Conservation (phyloP, 1,140 invertebrate species). For the Metaphire vulgaris region DNA sequence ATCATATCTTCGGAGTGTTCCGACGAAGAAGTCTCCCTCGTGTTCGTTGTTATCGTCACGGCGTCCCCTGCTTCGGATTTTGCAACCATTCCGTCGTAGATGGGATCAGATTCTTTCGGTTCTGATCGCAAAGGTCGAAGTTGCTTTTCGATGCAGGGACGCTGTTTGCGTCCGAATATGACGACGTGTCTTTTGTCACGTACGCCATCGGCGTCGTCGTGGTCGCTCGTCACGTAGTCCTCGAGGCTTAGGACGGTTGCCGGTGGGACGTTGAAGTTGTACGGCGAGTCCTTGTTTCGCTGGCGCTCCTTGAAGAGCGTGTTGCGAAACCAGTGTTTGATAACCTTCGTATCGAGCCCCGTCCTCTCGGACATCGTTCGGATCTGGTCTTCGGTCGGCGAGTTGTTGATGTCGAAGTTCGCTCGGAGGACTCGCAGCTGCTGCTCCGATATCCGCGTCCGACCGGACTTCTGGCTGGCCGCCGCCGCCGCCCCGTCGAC, state of each 20-base stretch:
- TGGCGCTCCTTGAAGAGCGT: slow-evolving; percentile 99
- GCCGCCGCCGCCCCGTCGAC: too few relatives aligned
- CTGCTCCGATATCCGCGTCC: slow-evolving; percentile 93
- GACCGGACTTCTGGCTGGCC: slow-evolving; percentile 77
- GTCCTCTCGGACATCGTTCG: slow-evolving; percentile 67
- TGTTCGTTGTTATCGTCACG: too few relatives aligned
- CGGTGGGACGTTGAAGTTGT: slow-evolving; percentile 99
- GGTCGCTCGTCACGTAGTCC: slow-evolving; percentile 98
- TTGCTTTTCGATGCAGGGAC: not conserved
- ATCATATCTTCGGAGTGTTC: not conserved
- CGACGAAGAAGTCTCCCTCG: not conserved
- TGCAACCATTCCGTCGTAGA: too few relatives aligned
- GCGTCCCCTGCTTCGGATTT: too few relatives aligned
- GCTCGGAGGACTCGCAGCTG: slow-evolving; percentile 90
- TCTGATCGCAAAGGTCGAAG: too few relatives aligned
- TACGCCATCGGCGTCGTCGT: too few relatives aligned
- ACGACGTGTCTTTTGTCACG: too few relatives aligned
- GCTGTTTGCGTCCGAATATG: too few relatives aligned
- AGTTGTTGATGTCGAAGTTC: slow-evolving; percentile 98
- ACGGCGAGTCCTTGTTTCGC: slow-evolving; percentile 97
- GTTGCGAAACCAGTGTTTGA: slow-evolving; percentile 99
- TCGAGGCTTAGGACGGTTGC: slow-evolving; percentile 85
- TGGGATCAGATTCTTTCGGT: too few relatives aligned
- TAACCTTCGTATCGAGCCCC: slow-evolving; percentile 92
- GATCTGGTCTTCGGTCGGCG: slow-evolving; percentile 94